Conservation (phyloP, 2,797 vertebrate species). For the Phataginus tricuspis region DNA sequence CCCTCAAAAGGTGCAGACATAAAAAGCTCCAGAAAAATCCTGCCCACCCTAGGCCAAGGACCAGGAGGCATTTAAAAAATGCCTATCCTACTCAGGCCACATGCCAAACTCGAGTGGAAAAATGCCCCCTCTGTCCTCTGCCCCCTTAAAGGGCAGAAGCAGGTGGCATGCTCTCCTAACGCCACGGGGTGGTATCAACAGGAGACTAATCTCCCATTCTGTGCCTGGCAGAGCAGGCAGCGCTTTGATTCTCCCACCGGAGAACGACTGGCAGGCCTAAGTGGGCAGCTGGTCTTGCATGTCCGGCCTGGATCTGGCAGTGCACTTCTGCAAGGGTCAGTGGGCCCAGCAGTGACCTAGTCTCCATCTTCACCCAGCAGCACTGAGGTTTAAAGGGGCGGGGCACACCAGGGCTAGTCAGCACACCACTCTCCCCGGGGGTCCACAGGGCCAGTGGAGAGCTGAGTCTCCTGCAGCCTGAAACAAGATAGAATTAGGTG, state of each 20-base stretch:
- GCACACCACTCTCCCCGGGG: not conserved
- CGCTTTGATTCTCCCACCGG: rapidly evolving
- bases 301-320: not conserved
- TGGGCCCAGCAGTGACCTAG: not conserved
- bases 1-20: not conserved
- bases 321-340: not conserved
- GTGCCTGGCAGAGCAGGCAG: not conserved
- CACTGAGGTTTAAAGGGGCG: not conserved
- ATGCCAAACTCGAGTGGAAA: not conserved
- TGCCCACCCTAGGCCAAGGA: not conserved
- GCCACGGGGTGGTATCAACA: not conserved
- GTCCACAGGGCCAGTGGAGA: not conserved
- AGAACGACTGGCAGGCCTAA: not conserved
- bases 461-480: not conserved
- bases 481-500: not conserved
- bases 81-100: not conserved
- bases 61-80: not conserved
- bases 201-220: not conserved
- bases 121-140: not conserved
- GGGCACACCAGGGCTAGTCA: not conserved
- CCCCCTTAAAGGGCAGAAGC: not conserved
- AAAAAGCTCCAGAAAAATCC: not conserved
- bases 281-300: not conserved
- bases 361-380: not conserved
- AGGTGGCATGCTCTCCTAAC: not conserved